Evolutionary conservation across 2,797 vertebrate species (phyloP).

Genomic region (Enteromius viviparus): DNA sequence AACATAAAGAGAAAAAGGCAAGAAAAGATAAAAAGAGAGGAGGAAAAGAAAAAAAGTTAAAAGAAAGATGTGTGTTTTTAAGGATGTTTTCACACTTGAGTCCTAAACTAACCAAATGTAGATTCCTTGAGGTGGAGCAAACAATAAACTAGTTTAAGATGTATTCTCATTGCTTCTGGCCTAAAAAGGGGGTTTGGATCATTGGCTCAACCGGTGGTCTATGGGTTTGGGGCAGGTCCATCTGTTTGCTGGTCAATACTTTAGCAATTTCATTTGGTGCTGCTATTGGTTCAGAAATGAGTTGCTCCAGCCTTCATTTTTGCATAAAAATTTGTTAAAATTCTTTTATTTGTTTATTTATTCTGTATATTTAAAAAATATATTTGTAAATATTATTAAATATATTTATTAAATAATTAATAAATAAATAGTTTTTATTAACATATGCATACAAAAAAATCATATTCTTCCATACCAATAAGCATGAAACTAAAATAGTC

Average conservation of each 20-base stretch:
- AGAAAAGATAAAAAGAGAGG: conserved; percentile 12
- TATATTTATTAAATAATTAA: background rate
- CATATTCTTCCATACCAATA: background rate
- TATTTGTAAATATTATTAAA: no score
- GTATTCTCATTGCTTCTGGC: background rate
- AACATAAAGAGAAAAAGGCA: conserved; percentile 6
- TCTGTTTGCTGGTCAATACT: background rate
- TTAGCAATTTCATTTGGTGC: background rate
- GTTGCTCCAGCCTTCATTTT: no score
- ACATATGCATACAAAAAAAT: background rate
- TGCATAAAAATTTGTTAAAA: no score
- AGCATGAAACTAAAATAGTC: background rate
- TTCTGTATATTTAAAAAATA: background rate
- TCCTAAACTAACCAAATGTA: background rate
- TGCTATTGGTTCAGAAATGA: no score
- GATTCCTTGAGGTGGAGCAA: background rate
- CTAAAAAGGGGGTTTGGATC: background rate
- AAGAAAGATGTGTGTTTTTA: conserved; percentile 15
- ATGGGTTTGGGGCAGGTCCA: no score
- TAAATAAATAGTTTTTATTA: background rate
- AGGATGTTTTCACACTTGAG: conserved; percentile 21
- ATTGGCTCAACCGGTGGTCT: background rate
- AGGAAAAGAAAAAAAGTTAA: conserved; percentile 15
- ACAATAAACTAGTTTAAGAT: background rate
- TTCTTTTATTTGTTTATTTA: background rate